Base-by-base conservation (phyloP, 2,888 invertebrate genomes). In the Andricus curvator region DNA sequence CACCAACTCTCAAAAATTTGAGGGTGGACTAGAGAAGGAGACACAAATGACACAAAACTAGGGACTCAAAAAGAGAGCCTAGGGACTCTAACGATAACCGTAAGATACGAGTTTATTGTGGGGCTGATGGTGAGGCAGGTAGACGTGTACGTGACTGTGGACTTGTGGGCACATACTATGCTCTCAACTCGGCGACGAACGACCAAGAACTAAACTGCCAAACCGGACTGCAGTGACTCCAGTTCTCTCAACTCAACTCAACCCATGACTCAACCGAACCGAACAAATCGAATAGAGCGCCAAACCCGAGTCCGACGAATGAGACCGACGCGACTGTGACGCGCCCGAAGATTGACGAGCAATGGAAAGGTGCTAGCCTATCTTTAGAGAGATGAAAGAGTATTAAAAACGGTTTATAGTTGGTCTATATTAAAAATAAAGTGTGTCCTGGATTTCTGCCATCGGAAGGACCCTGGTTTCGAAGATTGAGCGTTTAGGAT, bases 161-260 rank as follows among this genome's bases (percentile, higher is more conserved):
- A 89, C 89, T 89, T 87, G 86, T 88, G 89, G 88, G 91, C 91
- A 90, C 92, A 92, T 92, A 90, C 92, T 92, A 86, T 74, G 80
- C 77, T 82, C 80, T 85, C 81, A 82, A 82, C 82, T 84, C 78
- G 85, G 74, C 68, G 82, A 78, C 85, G 77, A 84, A 83, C 83
- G 81, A 80, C 78, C 84, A 82, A 84, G 79, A 82, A 86, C 84
- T 66, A 78, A 79, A 79, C 74, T 60, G 74, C 74, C 74, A 74
- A 60, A 74, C 74, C 74, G 33, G 44, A 25, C 25, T 29, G 44
- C 25, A 48, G 74, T 29, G 74, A 74, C 74, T 74, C 51, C 48
- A 74, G 56, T 74, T 74, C n/a, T 33, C 51, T 51, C 48, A 70
- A 70, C 70, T 66, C 51, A 20, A 29, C 25, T 48, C 44, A 62